Base-by-base conservation (phyloP, 2,797 vertebrate genomes). In the Semaprochilodus insignis region DNA sequence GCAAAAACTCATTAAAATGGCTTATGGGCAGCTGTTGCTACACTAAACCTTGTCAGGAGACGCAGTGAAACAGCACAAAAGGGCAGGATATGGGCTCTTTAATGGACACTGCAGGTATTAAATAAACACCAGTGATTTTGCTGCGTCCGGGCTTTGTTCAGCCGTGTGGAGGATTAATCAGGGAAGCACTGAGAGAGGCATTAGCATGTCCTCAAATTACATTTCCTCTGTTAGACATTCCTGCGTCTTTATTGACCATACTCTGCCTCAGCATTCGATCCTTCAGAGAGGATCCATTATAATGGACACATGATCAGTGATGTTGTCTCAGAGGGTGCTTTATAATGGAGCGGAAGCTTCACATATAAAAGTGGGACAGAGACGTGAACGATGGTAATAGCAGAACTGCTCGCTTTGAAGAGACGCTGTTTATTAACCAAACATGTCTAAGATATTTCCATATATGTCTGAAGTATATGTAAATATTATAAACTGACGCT, bases 211-310 rank as follows among this genome's bases (percentile, higher is more conserved):
- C 52, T 74, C 70, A 74, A 25, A 79, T 83, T 83, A 67, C 55
- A 36, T 59, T 74, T 25, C 21, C 74, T 6, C n/a, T 16, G 59
- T 65, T 34, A 65, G 52, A 69, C 71, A 27, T 70, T 71, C 55
- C 72, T 70, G 54, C 16, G 36, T 63, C 55, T 75, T 76, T 80
- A 80, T 80, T 51, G 57, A 76, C 48, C 57, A 44, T 21, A 13
- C 57, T 75, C 70, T 76, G n/a, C 77, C 15, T 27, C 27, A 52
- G 54, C 65, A 75, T 70, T 55, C 75, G 71, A 84, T 76, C 79
- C 65, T 69, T 63, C 17, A 84, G 51, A 40, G 70, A 6, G 59
- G 15, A 31, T 75, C 77, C 77, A 80, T 84, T 84, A 84, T 75
- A 54, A 63, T 15, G 21, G 63, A 27, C 69, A 80, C 74, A 70